Evolutionary conservation across 1,140 invertebrate species (phyloP).

Genomic region (Epicauta chinensis): DNA sequence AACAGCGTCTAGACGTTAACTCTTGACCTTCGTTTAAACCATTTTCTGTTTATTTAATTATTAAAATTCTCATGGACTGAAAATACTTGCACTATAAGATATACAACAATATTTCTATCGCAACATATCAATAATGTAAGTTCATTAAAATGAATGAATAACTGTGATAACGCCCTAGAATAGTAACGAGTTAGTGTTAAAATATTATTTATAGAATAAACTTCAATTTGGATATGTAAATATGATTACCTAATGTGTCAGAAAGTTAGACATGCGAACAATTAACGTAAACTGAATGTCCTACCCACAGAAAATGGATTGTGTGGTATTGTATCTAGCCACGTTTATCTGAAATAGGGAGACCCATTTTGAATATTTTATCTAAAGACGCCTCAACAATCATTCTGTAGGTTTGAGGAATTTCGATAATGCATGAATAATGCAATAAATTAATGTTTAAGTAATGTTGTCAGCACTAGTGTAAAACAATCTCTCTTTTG

Average conservation of each 20-base stretch:
- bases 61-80: no score
- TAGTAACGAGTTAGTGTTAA: background rate
- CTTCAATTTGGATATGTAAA: conserved; percentile 18
- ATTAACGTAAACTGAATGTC: conserved; percentile 8
- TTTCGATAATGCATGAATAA: conserved; percentile 19
- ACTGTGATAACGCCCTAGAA: background rate
- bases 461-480: conserved; percentile 12
- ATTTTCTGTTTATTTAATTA: no score
- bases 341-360: conserved; percentile 6
- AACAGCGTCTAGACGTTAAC: no score
- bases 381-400: conserved; percentile 15
- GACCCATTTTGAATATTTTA: conserved; percentile 14
- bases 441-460: conserved; percentile 18
- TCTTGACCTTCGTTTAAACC: no score
- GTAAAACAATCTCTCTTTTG: conserved; percentile 1
- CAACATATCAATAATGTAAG: no score
- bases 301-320: conserved; percentile 12
- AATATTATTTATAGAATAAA: conserved; percentile 7
- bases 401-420: conserved; percentile 17
- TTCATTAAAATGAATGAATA: conserved; percentile 5
- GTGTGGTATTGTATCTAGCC: no score
- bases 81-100: no score
- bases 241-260: conserved; percentile 19
- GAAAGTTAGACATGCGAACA: conserved; percentile 16
- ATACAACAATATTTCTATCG: no score